These are phyloP conservation scores for Meda fulgida DNA, from an alignment of 2,797 vertebrate genomes.

Conservation along the genomic window DNA sequence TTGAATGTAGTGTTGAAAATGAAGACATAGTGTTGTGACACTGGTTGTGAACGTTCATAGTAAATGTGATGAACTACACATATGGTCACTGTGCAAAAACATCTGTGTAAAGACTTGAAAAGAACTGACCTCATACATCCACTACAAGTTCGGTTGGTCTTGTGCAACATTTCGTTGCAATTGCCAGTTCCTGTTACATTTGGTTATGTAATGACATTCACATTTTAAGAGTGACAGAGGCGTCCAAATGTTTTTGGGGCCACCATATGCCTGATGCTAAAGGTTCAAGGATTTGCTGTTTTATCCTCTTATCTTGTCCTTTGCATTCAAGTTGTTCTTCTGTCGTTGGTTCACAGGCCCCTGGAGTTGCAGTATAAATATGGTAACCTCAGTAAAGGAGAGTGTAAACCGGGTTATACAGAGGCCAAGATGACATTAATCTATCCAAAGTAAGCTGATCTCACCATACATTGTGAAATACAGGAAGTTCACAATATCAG, in stretches of 20 bases:
- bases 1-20: not conserved
- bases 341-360: slow-evolving; percentile 66
- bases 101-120: not conserved
- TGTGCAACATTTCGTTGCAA: not conserved
- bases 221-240: not conserved
- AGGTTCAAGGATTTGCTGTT: not conserved
- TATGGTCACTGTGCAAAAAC: not conserved
- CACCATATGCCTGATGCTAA: not conserved
- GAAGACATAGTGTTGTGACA: not conserved
- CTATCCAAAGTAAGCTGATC: slow-evolving; percentile 87
- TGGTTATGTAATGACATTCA: not conserved
- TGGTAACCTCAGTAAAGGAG: slow-evolving; percentile 86
- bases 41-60: not conserved
- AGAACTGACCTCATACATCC: not conserved
- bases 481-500: not conserved
- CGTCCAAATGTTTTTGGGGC: not conserved
- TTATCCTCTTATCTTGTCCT: not conserved
- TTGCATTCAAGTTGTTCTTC: not conserved
- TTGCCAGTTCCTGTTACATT: not conserved
- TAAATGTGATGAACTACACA: not conserved
- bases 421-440: slow-evolving; percentile 89
- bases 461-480: slow-evolving; percentile 6
- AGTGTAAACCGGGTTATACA: slow-evolving; percentile 87
- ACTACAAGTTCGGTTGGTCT: not conserved
- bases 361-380: slow-evolving; percentile 80